Evolutionary conservation across 2,113 vertebrate genomes (phyloP).

Genomic region (Solea solea): DNA sequence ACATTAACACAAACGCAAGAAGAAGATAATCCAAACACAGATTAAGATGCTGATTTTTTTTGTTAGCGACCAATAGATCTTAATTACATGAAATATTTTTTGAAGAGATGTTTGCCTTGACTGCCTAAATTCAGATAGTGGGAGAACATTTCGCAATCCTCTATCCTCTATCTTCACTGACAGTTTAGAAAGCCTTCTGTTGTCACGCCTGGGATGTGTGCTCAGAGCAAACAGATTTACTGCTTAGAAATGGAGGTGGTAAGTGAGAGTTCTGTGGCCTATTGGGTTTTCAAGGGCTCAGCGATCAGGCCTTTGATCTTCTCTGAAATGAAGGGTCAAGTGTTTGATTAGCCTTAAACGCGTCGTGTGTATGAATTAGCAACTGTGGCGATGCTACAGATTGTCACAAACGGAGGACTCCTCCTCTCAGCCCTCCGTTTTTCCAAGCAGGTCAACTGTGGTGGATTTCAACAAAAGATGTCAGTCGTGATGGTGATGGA

Average conservation of each 20-base stretch:
- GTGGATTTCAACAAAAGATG: too few species aligned
- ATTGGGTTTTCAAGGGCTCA: constrained; percentile 27
- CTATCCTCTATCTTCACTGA: background rate
- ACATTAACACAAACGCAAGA: background rate
- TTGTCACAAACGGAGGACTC: too few species aligned
- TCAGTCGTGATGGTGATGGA: too few species aligned
- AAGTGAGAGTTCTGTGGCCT: constrained; percentile 51
- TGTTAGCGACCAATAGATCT: background rate
- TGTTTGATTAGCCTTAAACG: constrained; percentile 35
- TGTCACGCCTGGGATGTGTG: constrained; percentile 20
- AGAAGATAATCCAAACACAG: background rate
- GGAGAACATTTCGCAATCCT: background rate
- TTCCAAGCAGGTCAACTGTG: too few species aligned
- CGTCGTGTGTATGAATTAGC: too few species aligned
- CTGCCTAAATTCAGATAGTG: too few species aligned
- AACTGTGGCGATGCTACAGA: too few species aligned
- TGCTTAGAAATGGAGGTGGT: constrained; percentile 32
- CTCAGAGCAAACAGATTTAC: constrained; percentile 53
- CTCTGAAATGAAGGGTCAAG: constrained; percentile 26
- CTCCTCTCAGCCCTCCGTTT: too few species aligned
- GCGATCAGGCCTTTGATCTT: constrained; percentile 29
- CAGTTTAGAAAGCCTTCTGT: background rate
- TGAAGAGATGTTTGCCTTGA: background rate
- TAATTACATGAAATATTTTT: too few species aligned
- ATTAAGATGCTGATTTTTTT: background rate